Conservation (phyloP, 1,140 invertebrate genomes). For the Alviniconcha marisindica region DNA sequence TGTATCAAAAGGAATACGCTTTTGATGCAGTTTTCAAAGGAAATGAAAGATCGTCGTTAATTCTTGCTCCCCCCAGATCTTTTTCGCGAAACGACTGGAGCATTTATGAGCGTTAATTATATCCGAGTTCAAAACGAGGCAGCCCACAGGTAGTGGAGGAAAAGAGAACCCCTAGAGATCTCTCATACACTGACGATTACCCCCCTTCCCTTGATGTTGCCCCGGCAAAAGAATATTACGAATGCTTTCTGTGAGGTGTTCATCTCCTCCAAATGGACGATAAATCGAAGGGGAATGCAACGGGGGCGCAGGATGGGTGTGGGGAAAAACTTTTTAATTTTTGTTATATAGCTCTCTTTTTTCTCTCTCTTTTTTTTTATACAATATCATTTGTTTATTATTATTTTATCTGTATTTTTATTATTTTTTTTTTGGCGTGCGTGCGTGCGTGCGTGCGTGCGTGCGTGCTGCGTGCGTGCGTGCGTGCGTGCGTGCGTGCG, state of each 20-base stretch:
- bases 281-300: no score
- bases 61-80: neutral
- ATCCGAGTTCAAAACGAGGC: neutral
- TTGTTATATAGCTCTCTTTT: neutral
- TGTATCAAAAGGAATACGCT: neutral
- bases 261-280: no score
- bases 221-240: neutral
- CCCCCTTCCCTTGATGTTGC: constrained; percentile 25
- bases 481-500: no score
- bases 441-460: no score
- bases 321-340: neutral
- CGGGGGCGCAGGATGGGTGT: no score
- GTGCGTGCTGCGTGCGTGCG: no score
- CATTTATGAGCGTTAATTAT: constrained; percentile 5
- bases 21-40: constrained; percentile 27
- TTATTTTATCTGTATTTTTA: neutral
- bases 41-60: neutral
- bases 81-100: neutral
- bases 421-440: neutral
- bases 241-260: neutral
- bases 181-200: neutral
- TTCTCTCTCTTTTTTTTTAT: no score
- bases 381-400: neutral
- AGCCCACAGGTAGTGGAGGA: neutral
- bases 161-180: neutral